Base-by-base conservation (phyloP, 2,113 vertebrate species). In the Eidolon helvum region DNA sequence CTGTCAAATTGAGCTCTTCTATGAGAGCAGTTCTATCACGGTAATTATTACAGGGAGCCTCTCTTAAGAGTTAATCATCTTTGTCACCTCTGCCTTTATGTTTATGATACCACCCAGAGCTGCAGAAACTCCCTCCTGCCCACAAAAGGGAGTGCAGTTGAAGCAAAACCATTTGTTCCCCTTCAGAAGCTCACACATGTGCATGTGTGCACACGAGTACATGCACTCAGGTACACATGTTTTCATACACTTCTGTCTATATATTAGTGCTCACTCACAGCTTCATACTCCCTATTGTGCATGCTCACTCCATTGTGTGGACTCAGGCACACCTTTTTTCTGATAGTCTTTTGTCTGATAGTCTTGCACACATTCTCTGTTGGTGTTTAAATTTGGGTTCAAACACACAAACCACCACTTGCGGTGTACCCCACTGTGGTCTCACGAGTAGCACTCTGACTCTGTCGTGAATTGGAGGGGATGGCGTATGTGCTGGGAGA, bases 381-480 rank as follows among this genome's bases (percentile, higher is more conserved):
- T 9, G 16, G 19, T 65, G 38, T 65, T 55, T 50, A 18, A 40
- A 71, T 12, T 15, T 24, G 22, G 15, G 48, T 8, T 59, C 21
- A n/a, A 30, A 14, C 43, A 22, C 30, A 22, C 10, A n/a, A 6
- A 8, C 15, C 1, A 5, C 43, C n/a, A 9, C 4, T 55, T 0
- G 1, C 24, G 8, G 4, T 10, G 33, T 10, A 38, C 19, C 19
- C 45, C 5, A 28, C 38, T 59, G 0, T 6, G 8, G 2, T 0
- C 3, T n/a, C 40, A 1, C 0, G 0, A 0, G 0, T 10, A 15
- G 33, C 4, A 50, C 33, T 33, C 11, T 4, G 12, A 50, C 8
- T 10, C 10, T 28, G 6, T 40, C n/a, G 18, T 7, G 22, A 22
- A 14, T 2, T 30, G 10, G 45, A 55, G 5, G 9, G 14, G 21